Conservation (phyloP, 2,113 vertebrate genomes). For the Lycaon pictus region DNA sequence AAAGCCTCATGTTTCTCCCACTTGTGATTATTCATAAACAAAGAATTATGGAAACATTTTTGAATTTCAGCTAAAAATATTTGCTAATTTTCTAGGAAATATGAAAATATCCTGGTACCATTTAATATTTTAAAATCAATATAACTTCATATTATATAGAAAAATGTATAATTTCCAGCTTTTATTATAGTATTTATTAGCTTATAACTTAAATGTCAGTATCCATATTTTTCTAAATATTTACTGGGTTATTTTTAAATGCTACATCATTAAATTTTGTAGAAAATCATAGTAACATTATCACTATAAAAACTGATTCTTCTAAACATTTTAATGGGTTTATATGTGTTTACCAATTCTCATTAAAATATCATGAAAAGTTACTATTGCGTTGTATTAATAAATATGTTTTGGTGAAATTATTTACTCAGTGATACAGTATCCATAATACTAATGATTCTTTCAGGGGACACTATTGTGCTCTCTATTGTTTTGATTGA, state of each 20-base stretch:
- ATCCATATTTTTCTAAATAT: neutral
- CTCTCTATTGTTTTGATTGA: neutral
- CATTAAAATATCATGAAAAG: constrained; percentile 31
- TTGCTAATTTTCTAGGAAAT: neutral
- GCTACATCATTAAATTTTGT: neutral
- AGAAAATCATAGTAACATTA: neutral
- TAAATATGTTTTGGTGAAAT: constrained; percentile 3
- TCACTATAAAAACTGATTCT: neutral
- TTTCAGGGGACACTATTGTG: neutral
- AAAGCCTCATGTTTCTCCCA: neutral
- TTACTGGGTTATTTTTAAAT: constrained; percentile 19
- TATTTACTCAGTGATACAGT: neutral
- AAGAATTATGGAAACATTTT: constrained; percentile 42
- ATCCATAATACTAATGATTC: neutral
- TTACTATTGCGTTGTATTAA: neutral
- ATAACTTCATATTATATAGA: constrained; percentile 13
- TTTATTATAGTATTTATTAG: constrained; percentile 14
- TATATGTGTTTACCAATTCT: neutral
- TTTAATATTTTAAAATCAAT: neutral
- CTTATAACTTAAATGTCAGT: constrained; percentile 13
- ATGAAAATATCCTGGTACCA: neutral
- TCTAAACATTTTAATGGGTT: constrained; percentile 38
- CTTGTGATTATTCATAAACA: constrained; percentile 34
- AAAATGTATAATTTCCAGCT: neutral
- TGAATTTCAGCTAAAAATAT: neutral